These are phyloP conservation scores for Halcyon smyrnensis DNA, from an alignment of 2,797 vertebrate species.

Conservation along the genomic window DNA sequence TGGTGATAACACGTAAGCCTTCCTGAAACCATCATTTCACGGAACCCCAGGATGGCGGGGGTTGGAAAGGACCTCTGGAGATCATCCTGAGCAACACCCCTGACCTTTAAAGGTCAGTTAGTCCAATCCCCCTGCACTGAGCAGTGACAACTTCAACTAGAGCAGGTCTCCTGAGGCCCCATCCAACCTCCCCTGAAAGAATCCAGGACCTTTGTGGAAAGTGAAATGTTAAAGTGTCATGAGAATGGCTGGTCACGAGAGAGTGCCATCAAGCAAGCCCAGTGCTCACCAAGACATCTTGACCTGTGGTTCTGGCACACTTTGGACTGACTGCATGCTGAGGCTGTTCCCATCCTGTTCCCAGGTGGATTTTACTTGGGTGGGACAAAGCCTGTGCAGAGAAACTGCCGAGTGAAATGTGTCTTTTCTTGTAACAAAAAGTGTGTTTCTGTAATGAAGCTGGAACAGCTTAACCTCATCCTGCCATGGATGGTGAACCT, in stretches of 20 bases:
- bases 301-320: background rate
- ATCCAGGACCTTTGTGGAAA: background rate
- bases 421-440: background rate
- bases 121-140: background rate
- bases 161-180: background rate
- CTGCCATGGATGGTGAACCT: background rate
- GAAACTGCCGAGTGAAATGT: background rate
- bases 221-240: background rate
- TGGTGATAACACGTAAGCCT: background rate
- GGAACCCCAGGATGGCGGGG: too few species aligned
- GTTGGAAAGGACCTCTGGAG: too few species aligned
- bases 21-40: background rate
- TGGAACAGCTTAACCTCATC: background rate
- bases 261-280: background rate
- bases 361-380: background rate
- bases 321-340: background rate
- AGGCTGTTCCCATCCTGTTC: background rate
- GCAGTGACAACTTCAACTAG: background rate
- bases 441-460: fast-evolving
- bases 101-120: too few species aligned
- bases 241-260: too few species aligned
- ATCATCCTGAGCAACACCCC: too few species aligned
- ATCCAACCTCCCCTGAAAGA: background rate
- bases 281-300: background rate
- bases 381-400: background rate